Conservation (phyloP, 1,140 invertebrate genomes). For the Metopolophium dirhodum region DNA sequence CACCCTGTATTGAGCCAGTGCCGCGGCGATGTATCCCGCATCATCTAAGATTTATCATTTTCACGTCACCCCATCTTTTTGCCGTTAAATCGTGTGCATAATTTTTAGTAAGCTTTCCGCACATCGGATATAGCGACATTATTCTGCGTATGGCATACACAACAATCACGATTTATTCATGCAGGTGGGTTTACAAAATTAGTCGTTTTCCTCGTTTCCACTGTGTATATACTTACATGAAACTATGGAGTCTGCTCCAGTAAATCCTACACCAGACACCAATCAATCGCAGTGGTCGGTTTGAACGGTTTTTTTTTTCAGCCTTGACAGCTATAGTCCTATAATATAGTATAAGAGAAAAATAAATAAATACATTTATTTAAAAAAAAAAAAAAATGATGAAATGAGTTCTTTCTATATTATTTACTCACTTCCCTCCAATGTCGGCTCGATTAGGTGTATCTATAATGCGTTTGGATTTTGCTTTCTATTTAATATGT, state of each 20-base stretch:
- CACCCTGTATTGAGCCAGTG: background rate
- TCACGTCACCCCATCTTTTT: background rate
- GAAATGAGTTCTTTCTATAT: background rate
- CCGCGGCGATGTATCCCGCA: background rate
- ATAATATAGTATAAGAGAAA: background rate
- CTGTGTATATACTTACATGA: background rate
- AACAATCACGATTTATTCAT: too few relatives aligned
- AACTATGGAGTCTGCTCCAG: background rate
- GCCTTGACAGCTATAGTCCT: background rate
- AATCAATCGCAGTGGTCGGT: background rate
- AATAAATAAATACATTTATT: background rate
- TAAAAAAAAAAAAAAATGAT: background rate
- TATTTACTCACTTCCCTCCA: background rate
- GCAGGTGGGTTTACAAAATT: too few relatives aligned
- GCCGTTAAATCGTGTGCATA: background rate
- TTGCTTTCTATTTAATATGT: slow-evolving; percentile 6
- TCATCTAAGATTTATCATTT: background rate
- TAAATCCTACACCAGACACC: too few relatives aligned
- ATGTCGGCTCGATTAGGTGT: background rate
- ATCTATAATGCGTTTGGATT: background rate
- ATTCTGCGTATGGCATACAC: background rate
- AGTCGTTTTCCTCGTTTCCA: too few relatives aligned
- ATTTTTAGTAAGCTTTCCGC: background rate
- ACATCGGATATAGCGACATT: background rate
- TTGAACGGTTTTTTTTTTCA: background rate